Conservation (phyloP, 2,888 invertebrate genomes). For the Leucoma salicis region DNA sequence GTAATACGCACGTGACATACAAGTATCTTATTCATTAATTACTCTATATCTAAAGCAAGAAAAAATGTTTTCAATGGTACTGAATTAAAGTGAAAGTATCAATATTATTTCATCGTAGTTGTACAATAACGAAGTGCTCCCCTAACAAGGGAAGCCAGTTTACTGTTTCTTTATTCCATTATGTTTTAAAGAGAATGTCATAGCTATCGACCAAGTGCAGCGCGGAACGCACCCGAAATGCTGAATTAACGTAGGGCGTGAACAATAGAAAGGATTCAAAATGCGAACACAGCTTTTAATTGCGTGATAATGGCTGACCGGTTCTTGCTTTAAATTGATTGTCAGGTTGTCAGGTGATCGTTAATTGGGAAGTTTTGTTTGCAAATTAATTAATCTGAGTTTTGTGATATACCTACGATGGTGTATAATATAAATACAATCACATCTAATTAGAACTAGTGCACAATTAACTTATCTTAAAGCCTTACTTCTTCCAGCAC, state of each 20-base stretch:
- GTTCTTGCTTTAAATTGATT: slow-evolving; percentile 43
- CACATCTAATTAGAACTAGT: no score
- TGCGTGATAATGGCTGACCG: slow-evolving; percentile 40
- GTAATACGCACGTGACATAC: no score
- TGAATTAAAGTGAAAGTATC: no score
- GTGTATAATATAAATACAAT: no score
- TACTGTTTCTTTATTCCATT: slow-evolving; percentile 81
- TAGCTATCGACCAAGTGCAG: slow-evolving; percentile 70
- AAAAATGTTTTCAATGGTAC: no score
- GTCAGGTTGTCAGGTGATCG: slow-evolving; percentile 26
- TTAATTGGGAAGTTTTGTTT: slow-evolving; percentile 5
- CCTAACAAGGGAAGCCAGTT: slow-evolving; percentile 69
- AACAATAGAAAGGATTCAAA: slow-evolving; percentile 49
- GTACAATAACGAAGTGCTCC: slow-evolving; percentile 64
- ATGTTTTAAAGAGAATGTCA: slow-evolving; percentile 79
- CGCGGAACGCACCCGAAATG: slow-evolving; percentile 39
- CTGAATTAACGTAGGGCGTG: slow-evolving; percentile 42
- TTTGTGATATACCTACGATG: no score
- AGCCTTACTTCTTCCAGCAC: no score
- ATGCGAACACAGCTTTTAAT: slow-evolving; percentile 46
- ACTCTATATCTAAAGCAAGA: no score
- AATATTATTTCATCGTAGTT: slow-evolving; percentile 33
- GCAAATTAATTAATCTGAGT: slow-evolving; percentile 7
- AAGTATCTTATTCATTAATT: no score
- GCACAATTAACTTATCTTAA: no score